A percentile compares a stretch with the other conserved stretches of the same genome.
Conservation (phyloP, 92 coral and sea anemone species). For the Zoanthus gigantus region DNA sequence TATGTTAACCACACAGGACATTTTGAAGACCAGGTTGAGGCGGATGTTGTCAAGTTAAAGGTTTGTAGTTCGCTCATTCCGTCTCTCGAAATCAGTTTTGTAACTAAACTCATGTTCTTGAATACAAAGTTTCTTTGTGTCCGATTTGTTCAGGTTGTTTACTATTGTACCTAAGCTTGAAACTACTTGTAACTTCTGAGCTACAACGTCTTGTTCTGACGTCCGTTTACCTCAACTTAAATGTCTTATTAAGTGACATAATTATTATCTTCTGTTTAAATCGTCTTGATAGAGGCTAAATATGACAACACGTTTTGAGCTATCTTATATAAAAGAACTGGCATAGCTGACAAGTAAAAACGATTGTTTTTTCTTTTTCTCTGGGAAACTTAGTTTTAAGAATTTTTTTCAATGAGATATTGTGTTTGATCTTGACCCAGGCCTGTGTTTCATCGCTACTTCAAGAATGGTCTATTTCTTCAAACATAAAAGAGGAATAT, state of each 20-base stretch:
- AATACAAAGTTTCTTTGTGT: not conserved
- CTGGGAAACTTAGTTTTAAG: not conserved
- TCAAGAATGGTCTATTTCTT: slow-evolving; percentile 88
- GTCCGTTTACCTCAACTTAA: too few species aligned
- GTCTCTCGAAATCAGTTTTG: not conserved
- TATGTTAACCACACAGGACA: slow-evolving; percentile 64
- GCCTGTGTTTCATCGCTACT: slow-evolving; percentile 81
- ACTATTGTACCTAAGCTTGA: too few species aligned
- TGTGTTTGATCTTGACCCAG: slow-evolving; percentile 40
- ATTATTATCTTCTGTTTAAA: not conserved
- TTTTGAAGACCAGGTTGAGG: slow-evolving; percentile 93
- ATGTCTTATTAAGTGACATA: not conserved
- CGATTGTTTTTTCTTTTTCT: not conserved
- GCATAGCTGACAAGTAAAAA: not conserved
- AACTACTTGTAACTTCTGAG: too few species aligned
- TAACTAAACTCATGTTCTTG: not conserved
- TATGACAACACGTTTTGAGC: too few species aligned
- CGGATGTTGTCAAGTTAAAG: slow-evolving; percentile 94
- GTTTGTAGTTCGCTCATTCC: slow-evolving; percentile 50
- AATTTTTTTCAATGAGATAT: not conserved
- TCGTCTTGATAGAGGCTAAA: too few species aligned
- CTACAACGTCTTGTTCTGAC: too few species aligned
- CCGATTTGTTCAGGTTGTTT: not conserved
- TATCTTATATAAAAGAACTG: too few species aligned
- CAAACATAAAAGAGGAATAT: slow-evolving; percentile 84